These are phyloP conservation scores for Calliscelio sp. DNA, from an alignment of 2,888 invertebrate species.

Conservation along the genomic window DNA sequence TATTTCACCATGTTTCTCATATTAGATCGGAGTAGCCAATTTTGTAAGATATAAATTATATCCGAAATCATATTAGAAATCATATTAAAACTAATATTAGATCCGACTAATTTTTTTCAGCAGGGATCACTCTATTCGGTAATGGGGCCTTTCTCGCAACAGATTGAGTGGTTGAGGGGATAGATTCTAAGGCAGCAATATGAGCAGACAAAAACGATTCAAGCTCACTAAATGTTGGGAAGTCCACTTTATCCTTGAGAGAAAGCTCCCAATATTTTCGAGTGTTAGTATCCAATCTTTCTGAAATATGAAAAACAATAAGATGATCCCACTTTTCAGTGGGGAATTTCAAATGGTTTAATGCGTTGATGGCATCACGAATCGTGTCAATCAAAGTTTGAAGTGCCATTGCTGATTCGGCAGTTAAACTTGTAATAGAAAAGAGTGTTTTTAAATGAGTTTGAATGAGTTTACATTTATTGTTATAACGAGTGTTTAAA, in stretches of 20 bases:
- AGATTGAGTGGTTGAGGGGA: background rate
- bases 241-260: too few species aligned
- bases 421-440: background rate
- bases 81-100: too few species aligned
- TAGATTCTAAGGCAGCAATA: background rate
- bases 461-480: background rate
- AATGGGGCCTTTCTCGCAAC: background rate
- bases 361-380: background rate
- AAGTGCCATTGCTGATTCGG: background rate
- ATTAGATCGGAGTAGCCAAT: too few species aligned
- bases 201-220: background rate
- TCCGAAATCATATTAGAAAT: too few species aligned
- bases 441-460: background rate
- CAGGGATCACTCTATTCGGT: background rate
- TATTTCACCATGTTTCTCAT: too few species aligned
- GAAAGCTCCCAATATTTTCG: too few species aligned
- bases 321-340: conserved; percentile 6
- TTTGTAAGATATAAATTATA: too few species aligned
- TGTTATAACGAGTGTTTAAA: background rate
- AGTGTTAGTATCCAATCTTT: background rate
- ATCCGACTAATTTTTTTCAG: background rate
- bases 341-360: background rate
- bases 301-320: background rate
- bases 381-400: background rate
- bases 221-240: background rate